Base-by-base conservation (phyloP, 2,797 vertebrate genomes). In the Pangasius djambal region DNA sequence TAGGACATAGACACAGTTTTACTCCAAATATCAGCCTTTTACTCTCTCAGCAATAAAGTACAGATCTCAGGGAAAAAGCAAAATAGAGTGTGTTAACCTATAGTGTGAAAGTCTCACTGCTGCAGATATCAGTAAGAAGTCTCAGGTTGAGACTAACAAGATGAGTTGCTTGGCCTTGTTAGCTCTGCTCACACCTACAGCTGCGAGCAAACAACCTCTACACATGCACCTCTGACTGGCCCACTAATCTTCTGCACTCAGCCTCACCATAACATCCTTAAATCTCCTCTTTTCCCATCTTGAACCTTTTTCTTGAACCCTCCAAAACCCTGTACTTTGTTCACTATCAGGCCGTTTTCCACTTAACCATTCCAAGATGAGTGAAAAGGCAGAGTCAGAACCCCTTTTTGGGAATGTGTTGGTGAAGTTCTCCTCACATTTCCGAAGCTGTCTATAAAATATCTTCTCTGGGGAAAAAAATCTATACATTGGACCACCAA, bases 101-200 rank as follows among this genome's bases (percentile, higher is more conserved):
- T 13, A 83, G 72, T 79, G 89, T 85, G 72, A 89, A 85, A 87
- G 85, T 87, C 50, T 31, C 88, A 79, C 82, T 77, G 79, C 81
- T 84, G 77, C 77, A 67, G 70, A 72, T 59, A 87, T 84, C 89
- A 55, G 86, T 83, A 61, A 50, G 86, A 57, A 52, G 81, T 78
- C 88, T 89, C 50, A 44, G 86, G 77, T 70, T 89, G 86, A 89
- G 86, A 87, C 81, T 92, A 91, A 91, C 86, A 78, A 88, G 86
- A 87, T 70, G 89, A 87, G 74, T 82, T 85, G 90, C 86, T 88
- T 48, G 78, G 89, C 78, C 83, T 84, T 88, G 89, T 79, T 90
- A 87, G 55, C 90, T 86, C 85, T 22, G 40, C 74, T 89, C 89
- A 86, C 89, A 91, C 90, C 89, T 90, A 87, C 89, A 91, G 84